Conservation (phyloP, 2,797 vertebrate species). For the Synaphobranchus kaupii region DNA sequence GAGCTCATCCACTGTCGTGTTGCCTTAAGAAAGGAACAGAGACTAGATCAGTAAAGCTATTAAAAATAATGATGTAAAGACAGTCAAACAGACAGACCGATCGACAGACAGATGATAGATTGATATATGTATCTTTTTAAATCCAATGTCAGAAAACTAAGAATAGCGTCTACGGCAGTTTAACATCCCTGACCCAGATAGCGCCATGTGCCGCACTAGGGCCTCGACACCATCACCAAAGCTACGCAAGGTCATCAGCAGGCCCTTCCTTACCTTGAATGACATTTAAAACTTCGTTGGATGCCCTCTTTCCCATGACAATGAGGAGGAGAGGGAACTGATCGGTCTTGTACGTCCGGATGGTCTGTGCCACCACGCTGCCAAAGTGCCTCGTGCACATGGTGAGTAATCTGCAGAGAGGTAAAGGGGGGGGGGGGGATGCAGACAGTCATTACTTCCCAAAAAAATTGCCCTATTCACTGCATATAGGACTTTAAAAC, state of each 20-base stretch:
- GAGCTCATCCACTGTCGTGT: conserved; percentile 97
- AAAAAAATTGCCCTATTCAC: conserved; percentile 29
- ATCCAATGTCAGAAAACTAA: neutral
- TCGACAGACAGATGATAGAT: no score
- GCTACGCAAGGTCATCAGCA: neutral
- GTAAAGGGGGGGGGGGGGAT: conserved; percentile 26
- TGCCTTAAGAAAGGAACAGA: conserved; percentile 78
- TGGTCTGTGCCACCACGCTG: conserved; percentile 94
- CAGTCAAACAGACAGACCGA: no score
- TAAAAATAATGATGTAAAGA: conserved; percentile 45
- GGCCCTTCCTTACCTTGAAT: conserved; percentile 87
- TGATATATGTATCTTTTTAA: no score
- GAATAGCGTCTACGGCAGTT: neutral
- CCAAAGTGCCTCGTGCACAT: conserved; percentile 98
- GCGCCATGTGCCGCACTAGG: neutral
- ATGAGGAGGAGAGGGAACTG: conserved; percentile 97
- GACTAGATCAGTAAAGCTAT: conserved; percentile 58
- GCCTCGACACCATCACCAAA: neutral
- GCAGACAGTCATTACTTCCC: neutral
- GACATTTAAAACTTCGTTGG: conserved; percentile 98
- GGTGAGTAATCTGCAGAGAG: conserved; percentile 86
- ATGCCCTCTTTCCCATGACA: conserved; percentile 98
- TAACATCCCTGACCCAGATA: neutral
- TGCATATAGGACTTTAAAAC: conserved; percentile 72
- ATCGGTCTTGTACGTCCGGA: conserved; percentile 97